Percentiles rank a stretch among this genome's conserved stretches.
phyloP scores from a whole-genome alignment of 2,888 invertebrate species.

The Troilus luridus region DNA sequence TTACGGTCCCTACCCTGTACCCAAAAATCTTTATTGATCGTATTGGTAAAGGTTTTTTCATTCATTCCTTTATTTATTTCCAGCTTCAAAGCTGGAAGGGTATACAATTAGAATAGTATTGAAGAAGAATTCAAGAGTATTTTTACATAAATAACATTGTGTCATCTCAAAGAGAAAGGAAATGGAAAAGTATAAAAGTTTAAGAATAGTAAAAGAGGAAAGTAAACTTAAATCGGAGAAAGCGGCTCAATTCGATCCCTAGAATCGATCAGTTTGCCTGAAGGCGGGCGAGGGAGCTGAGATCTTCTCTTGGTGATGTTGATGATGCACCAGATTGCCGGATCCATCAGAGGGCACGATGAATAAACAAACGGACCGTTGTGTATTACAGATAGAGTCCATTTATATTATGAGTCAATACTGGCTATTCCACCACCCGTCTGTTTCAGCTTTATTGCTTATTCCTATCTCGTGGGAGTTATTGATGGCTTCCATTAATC shows the following conservation, averaged over 20 bases:
- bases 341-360: neutral
- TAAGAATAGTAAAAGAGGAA: neutral
- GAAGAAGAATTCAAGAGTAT: too few relatives aligned
- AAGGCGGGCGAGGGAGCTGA: neutral
- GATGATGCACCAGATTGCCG: neutral
- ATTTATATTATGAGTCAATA: neutral
- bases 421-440: too few relatives aligned
- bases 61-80: too few relatives aligned
- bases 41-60: too few relatives aligned
- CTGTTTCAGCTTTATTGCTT: neutral
- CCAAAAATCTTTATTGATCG: too few relatives aligned
- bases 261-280: constrained; percentile 7
- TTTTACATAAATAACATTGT: too few relatives aligned
- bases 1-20: too few relatives aligned
- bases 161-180: neutral
- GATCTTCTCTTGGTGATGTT: neutral
- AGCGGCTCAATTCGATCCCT: neutral
- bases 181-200: neutral
- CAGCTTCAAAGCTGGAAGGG: too few relatives aligned
- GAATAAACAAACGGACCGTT: neutral
- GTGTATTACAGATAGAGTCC: neutral
- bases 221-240: neutral
- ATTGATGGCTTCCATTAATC: neutral
- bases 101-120: too few relatives aligned
- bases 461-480: neutral